Evolutionary conservation across 2,888 invertebrate species (phyloP).

Genomic region (Tryphoninae sp.): DNA sequence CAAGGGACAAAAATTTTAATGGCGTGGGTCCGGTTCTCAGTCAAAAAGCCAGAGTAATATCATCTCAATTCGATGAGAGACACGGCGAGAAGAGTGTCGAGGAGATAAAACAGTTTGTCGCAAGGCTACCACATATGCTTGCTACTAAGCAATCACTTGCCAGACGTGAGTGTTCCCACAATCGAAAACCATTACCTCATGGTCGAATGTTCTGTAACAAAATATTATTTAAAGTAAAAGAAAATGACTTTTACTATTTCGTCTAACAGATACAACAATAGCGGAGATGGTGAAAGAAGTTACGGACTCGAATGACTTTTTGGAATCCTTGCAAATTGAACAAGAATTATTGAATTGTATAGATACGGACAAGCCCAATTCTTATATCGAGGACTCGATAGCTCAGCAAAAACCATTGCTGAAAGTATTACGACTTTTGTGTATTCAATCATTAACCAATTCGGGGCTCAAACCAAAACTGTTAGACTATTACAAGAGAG

Average conservation of each 20-base stretch:
- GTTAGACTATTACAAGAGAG: slow-evolving; percentile 87
- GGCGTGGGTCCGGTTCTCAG: slow-evolving; percentile 93
- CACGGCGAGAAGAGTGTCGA: slow-evolving; percentile 95
- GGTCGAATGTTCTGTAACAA: neutral
- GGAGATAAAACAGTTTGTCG: slow-evolving; percentile 96
- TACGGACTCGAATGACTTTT: slow-evolving; percentile 88
- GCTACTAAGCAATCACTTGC: slow-evolving; percentile 93
- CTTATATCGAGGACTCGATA: slow-evolving; percentile 96
- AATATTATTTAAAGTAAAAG: neutral
- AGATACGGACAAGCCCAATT: slow-evolving; percentile 93
- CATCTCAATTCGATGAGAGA: slow-evolving; percentile 92
- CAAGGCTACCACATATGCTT: slow-evolving; percentile 92
- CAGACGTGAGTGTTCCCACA: slow-evolving; percentile 81
- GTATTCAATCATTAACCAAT: slow-evolving; percentile 95
- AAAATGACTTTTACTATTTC: slow-evolving; percentile 7
- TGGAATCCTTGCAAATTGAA: slow-evolving; percentile 91
- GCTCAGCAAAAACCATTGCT: slow-evolving; percentile 91
- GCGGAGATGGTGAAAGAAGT: slow-evolving; percentile 96
- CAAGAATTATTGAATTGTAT: slow-evolving; percentile 96
- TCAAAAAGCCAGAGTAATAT: slow-evolving; percentile 92
- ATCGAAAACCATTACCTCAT: neutral
- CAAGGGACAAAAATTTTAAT: slow-evolving; percentile 95
- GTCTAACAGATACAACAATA: slow-evolving; percentile 90
- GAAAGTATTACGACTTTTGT: slow-evolving; percentile 93
- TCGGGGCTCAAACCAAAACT: slow-evolving; percentile 96